Conservation (phyloP, 2,113 vertebrate species). For the Spermophilus dauricus region DNA sequence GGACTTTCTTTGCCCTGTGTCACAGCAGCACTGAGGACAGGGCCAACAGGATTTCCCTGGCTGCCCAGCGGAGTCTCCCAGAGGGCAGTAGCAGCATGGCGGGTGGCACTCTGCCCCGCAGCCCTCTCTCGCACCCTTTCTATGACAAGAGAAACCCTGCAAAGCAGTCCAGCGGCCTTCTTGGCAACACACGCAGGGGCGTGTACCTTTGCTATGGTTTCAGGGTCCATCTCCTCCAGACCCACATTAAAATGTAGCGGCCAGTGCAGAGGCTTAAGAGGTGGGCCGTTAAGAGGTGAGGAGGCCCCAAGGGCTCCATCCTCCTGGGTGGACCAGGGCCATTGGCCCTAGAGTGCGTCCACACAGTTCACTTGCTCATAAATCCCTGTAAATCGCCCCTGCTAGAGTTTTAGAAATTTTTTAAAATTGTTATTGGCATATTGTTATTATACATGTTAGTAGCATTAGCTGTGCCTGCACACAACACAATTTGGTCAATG, state of each 20-base stretch:
- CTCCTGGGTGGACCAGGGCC: background rate
- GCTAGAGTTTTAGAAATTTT: background rate
- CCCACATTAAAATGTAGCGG: background rate
- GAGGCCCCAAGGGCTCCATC: background rate
- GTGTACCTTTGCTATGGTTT: background rate
- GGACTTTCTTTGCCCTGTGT: background rate
- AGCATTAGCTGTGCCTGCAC: too few species aligned
- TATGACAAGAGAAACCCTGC: accelerated
- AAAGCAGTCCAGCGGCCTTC: background rate
- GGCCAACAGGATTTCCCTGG: background rate
- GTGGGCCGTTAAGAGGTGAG: background rate
- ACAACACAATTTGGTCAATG: too few species aligned
- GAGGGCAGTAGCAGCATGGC: accelerated
- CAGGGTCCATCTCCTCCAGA: background rate
- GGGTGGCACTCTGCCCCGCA: accelerated
- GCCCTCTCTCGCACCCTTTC: background rate
- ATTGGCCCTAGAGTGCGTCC: background rate
- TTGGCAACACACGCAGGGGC: background rate
- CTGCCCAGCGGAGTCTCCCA: background rate
- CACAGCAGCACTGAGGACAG: too few species aligned
- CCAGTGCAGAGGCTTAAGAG: too few species aligned
- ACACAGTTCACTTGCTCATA: background rate
- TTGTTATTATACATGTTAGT: too few species aligned
- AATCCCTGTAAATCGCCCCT: background rate
- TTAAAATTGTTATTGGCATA: too few species aligned